Conservation (phyloP, 2,888 invertebrate genomes). For the Phengaris arion region DNA sequence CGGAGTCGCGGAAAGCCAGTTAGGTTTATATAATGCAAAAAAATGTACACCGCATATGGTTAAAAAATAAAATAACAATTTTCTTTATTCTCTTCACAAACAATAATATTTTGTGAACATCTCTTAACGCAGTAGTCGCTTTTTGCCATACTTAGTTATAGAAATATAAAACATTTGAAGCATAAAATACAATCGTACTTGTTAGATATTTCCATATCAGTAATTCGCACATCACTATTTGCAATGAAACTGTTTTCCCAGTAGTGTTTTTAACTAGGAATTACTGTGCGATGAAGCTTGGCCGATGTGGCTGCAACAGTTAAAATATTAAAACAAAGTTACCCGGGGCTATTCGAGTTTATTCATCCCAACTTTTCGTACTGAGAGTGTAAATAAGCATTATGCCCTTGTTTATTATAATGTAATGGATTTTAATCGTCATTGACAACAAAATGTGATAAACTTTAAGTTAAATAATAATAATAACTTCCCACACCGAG, state of each 20-base stretch:
- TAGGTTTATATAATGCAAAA: too few relatives aligned
- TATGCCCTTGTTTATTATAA: background rate
- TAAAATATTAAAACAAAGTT: slow-evolving; percentile 27
- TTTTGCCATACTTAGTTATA: too few relatives aligned
- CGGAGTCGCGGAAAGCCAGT: too few relatives aligned
- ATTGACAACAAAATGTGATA: background rate
- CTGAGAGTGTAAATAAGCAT: background rate
- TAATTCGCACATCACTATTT: slow-evolving; percentile 3
- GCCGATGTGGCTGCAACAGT: slow-evolving; percentile 18
- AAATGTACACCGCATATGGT: too few relatives aligned
- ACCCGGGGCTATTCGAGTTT: background rate
- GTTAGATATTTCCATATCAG: background rate
- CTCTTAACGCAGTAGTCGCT: too few relatives aligned
- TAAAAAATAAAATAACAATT: too few relatives aligned
- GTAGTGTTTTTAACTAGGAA: slow-evolving; percentile 30
- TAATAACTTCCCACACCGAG: too few relatives aligned
- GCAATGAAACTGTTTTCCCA: slow-evolving; percentile 22
- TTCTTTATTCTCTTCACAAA: too few relatives aligned
- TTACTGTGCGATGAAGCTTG: slow-evolving; percentile 27
- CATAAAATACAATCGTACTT: background rate
- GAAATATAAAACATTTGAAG: background rate
- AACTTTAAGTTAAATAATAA: too few relatives aligned
- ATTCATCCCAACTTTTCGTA: background rate
- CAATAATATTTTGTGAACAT: too few relatives aligned
- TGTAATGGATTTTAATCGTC: background rate